Conservation (phyloP, 2,797 vertebrate genomes). For the Notoglanidium macrostoma region DNA sequence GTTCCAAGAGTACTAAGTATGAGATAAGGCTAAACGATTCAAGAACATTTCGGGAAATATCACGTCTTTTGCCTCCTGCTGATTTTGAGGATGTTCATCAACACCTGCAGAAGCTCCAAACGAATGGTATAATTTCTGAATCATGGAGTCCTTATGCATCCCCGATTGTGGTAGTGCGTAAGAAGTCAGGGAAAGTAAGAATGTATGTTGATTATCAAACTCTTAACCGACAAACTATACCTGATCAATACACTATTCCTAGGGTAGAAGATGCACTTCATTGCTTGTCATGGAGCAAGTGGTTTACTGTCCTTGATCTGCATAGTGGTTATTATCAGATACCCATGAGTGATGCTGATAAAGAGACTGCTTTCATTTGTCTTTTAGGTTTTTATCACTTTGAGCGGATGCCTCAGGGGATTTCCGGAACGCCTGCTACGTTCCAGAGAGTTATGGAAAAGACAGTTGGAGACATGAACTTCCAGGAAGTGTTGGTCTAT, state of each 20-base stretch:
- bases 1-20: no score
- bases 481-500: no score
- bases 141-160: no score
- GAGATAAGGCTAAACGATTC: no score
- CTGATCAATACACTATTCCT: neutral
- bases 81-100: no score
- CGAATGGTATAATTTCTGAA: no score
- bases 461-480: neutral
- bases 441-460: neutral
- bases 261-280: neutral
- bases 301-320: neutral
- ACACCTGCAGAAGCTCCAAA: no score
- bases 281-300: neutral
- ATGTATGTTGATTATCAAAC: neutral
- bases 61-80: no score
- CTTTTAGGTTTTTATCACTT: neutral
- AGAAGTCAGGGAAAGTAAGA: neutral
- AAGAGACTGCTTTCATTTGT: neutral
- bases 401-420: neutral
- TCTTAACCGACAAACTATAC: neutral
- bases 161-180: neutral
- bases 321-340: neutral
- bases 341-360: neutral
- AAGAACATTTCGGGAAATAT: no score
- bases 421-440: neutral